Conservation (phyloP, 1,140 invertebrate species). For the Ptiloglossa arizonensis region DNA sequence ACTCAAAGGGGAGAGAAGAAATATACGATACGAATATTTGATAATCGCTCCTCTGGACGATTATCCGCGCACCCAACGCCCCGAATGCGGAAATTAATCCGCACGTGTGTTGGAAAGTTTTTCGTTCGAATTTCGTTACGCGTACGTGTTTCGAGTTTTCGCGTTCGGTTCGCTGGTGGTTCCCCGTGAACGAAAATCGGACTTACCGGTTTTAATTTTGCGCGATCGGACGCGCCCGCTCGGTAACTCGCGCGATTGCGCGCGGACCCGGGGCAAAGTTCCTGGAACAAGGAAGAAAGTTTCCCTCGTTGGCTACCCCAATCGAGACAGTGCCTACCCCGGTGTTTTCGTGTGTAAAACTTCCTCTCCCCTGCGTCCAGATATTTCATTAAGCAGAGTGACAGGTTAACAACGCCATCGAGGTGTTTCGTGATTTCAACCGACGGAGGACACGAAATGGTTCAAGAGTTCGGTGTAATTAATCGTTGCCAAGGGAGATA, state of each 20-base stretch:
- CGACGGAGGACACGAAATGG: background rate
- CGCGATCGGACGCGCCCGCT: background rate
- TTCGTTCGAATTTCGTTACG: too few species aligned
- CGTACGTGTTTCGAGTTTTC: too few species aligned
- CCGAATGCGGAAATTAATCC: too few species aligned
- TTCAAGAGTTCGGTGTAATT: slow-evolving; percentile 47
- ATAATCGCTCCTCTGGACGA: too few species aligned
- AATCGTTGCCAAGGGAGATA: slow-evolving; percentile 48
- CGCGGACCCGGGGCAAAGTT: too few species aligned
- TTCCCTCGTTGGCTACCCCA: background rate
- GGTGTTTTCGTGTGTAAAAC: background rate
- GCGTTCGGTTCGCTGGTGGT: too few species aligned
- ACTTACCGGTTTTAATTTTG: background rate
- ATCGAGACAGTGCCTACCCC: background rate
- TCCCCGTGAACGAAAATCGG: too few species aligned
- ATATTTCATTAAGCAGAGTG: background rate
- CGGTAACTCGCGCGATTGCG: too few species aligned
- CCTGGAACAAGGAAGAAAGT: background rate
- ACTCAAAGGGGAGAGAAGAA: too few species aligned
- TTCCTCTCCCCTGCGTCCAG: background rate
- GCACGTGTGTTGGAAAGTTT: too few species aligned
- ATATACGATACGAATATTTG: too few species aligned
- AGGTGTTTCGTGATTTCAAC: slow-evolving; percentile 22
- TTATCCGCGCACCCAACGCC: too few species aligned
- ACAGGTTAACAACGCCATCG: slow-evolving; percentile 3